Evolutionary conservation across 2,888 invertebrate genomes (phyloP), one percentile per base, ranked within the genome.

Genomic region (Watsonalla cultraria): DNA sequence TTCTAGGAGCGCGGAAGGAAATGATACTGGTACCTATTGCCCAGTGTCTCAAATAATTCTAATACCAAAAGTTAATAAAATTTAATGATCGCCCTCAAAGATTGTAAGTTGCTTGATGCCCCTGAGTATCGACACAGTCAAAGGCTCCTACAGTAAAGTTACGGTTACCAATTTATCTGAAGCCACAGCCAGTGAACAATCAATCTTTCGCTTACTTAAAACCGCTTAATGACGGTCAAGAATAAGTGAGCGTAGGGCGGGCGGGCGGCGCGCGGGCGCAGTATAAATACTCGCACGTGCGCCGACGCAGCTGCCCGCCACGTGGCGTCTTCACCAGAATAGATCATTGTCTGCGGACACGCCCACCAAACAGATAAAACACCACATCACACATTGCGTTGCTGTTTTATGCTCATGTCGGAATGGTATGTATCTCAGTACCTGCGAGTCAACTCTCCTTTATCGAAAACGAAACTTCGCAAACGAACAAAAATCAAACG

Each of bases 211-310:
- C n/a, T 35, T 13, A 7, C 34, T 35, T 47, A 7, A 35, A 47
- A 35, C 24, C 34, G 47, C 13, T 47, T 35, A 47, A 47, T 55
- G 64, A 57, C 60, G 64, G 64, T 66, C 61, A 65, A 66, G 66
- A 64, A 64, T 65, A 65, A 65, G 65, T 35, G 8, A 75, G 70
- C 73, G 78, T 80, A 76, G 77, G 79, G 76, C 73, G 78, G 79
- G 76, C 78, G 76, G 33, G 66, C 65, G 65, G 64, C 70, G 64
- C 57, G 64, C 70, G 64, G 58, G 66, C 74, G 66, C 74, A 76
- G 81, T 87, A 87, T 86, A 86, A 88, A 90, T 89, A 89, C 84
- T 66, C 67, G 82, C 90, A 88, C 90, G 90, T 88, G 90, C 86
- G 86, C 78, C 50, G 53, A 70, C 88, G 84, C 90, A 90, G 90